Conservation (phyloP, 1,140 invertebrate genomes). For the Proales similis region DNA sequence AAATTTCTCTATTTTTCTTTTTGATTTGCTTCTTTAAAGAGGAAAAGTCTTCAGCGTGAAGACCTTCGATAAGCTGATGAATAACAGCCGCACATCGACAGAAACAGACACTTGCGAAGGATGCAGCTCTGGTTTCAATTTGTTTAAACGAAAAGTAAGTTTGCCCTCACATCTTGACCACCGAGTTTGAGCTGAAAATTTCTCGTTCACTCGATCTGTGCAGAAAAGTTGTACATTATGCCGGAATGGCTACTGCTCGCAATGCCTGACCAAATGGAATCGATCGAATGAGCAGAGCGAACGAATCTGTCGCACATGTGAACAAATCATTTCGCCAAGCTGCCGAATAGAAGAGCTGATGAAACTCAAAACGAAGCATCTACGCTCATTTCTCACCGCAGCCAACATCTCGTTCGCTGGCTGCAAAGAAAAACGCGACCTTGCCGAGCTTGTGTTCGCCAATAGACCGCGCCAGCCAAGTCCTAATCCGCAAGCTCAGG, state of each 20-base stretch:
- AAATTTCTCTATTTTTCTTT: too few species aligned
- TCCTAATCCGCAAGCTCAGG: not conserved
- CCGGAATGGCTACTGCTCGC: too few species aligned
- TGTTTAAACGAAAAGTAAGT: constrained; percentile 46
- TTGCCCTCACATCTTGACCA: too few species aligned
- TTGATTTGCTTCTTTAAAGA: too few species aligned
- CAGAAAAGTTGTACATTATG: too few species aligned
- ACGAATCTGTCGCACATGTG: constrained; percentile 46
- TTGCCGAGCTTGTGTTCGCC: constrained; percentile 47
- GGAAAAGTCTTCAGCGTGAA: too few species aligned
- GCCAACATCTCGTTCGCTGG: constrained; percentile 44
- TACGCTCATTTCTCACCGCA: constrained; percentile 44
- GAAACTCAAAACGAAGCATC: constrained; percentile 48
- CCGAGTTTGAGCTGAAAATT: too few species aligned
- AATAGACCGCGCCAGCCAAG: constrained; percentile 38
- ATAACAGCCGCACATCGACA: not conserved
- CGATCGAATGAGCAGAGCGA: constrained; percentile 26
- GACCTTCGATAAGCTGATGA: too few species aligned
- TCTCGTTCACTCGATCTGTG: too few species aligned
- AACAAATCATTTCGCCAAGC: constrained; percentile 43
- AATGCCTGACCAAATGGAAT: too few species aligned
- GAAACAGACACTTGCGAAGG: constrained; percentile 42
- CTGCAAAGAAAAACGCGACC: constrained; percentile 49
- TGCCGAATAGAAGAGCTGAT: constrained; percentile 45
- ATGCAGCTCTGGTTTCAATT: constrained; percentile 42